Percentiles rank a stretch among this genome's conserved stretches.
phyloP scores from a whole-genome alignment of 2,797 vertebrate genomes.

The Hybognathus amarus region DNA sequence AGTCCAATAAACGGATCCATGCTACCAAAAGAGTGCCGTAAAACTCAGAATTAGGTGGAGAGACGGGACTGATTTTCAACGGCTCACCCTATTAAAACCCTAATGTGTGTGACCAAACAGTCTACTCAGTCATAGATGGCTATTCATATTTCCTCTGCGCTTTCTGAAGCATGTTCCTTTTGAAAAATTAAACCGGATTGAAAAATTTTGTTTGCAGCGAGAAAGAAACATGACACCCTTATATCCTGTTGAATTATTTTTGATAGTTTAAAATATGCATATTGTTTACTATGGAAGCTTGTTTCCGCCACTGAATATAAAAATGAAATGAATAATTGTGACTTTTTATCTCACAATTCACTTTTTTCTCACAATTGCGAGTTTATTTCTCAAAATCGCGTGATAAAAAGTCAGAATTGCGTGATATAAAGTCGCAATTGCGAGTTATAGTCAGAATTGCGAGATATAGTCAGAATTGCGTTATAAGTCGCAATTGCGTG shows the following conservation, averaged over 20 bases:
- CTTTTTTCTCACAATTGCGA: no score
- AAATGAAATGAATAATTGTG: no score
- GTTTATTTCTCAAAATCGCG: no score
- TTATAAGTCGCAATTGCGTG: no score
- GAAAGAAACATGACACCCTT: neutral
- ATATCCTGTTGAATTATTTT: neutral
- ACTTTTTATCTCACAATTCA: no score
- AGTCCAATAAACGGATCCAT: slow-evolving; percentile 67
- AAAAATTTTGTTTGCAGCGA: neutral
- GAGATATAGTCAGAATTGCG: no score
- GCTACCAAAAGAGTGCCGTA: slow-evolving; percentile 52
- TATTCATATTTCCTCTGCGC: neutral
- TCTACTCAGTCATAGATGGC: neutral
- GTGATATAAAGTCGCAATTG: no score
- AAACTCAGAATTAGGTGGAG: slow-evolving; percentile 64
- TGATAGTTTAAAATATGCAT: neutral
- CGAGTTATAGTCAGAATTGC: no score
- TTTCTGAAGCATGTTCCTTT: neutral
- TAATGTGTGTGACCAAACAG: slow-evolving; percentile 8
- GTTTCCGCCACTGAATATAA: no score
- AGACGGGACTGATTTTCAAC: slow-evolving; percentile 55
- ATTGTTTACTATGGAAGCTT: no score
- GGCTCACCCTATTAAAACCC: slow-evolving; percentile 28
- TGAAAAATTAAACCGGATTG: neutral
- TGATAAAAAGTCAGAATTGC: no score